phyloP scores from a whole-genome alignment of 2,888 invertebrate species.

The Panopea generosa region DNA sequence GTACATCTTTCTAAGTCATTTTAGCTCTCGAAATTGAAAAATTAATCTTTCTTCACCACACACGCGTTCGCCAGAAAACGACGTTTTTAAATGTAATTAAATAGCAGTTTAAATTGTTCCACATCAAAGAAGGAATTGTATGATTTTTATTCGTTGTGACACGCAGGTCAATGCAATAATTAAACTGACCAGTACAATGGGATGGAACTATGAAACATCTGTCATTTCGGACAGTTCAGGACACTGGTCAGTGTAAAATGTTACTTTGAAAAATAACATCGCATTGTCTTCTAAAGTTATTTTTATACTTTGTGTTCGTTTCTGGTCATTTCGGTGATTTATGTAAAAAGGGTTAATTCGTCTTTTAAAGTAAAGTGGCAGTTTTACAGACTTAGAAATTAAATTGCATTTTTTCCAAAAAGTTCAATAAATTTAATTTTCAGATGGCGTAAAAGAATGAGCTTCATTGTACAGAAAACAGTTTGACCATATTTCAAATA shows the following conservation, averaged over 20 bases:
- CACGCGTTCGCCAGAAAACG: background rate
- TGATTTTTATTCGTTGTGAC: constrained; percentile 8
- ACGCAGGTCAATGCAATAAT: constrained; percentile 5
- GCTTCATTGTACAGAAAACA: too few relatives aligned
- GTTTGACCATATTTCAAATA: too few relatives aligned
- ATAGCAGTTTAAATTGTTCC: constrained; percentile 10
- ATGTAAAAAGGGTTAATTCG: too few relatives aligned
- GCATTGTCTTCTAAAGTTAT: constrained; percentile 9
- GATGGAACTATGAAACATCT: constrained; percentile 6
- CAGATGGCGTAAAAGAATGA: too few relatives aligned
- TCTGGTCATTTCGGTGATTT: too few relatives aligned
- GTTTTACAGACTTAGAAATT: too few relatives aligned
- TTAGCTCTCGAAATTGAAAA: too few relatives aligned
- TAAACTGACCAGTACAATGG: constrained; percentile 6
- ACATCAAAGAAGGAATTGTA: constrained; percentile 5
- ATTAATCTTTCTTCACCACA: too few relatives aligned
- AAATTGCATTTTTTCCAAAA: too few relatives aligned
- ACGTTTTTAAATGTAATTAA: constrained; percentile 12
- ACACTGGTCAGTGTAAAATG: constrained; percentile 5
- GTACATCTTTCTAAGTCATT: too few relatives aligned
- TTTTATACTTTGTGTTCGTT: background rate
- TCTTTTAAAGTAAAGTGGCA: too few relatives aligned
- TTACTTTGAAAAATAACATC: constrained; percentile 8
- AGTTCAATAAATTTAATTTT: too few relatives aligned
- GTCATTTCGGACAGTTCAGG: constrained; percentile 13